Conservation (phyloP, 2,888 invertebrate species). For the Platerodrilus igneus region DNA sequence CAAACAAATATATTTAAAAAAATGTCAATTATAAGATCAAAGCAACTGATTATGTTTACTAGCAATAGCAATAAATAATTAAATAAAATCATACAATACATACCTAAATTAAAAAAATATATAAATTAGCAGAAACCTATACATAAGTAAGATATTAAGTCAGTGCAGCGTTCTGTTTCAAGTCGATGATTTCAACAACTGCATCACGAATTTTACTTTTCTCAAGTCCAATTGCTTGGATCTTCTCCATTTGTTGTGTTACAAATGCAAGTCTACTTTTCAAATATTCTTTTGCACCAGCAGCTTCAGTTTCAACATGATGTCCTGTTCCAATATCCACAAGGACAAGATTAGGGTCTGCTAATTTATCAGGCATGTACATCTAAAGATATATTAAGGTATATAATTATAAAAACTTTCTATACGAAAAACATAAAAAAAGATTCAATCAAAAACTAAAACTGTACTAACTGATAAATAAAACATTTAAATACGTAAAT, state of each 20-base stretch:
- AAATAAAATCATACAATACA: too few species aligned
- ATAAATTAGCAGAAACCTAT: too few species aligned
- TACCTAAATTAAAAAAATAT: too few species aligned
- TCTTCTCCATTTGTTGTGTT: constrained; percentile 91
- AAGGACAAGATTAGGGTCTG: constrained; percentile 79
- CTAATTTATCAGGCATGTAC: constrained; percentile 90
- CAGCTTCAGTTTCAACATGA: constrained; percentile 80
- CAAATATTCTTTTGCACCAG: constrained; percentile 86
- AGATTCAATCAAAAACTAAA: too few species aligned
- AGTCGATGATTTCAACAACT: constrained; percentile 71
- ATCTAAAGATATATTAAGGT: constrained; percentile 52
- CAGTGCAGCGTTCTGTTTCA: too few species aligned
- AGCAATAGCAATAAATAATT: too few species aligned
- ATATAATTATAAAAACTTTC: constrained; percentile 1
- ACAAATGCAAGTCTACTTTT: constrained; percentile 86
- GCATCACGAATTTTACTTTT: constrained; percentile 78
- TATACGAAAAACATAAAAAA: background rate
- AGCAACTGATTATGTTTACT: too few species aligned
- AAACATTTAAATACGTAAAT: too few species aligned
- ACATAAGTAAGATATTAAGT: too few species aligned
- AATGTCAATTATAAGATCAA: too few species aligned
- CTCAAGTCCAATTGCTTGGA: constrained; percentile 75
- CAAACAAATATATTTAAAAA: too few species aligned
- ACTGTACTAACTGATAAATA: too few species aligned
- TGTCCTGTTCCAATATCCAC: constrained; percentile 98